Evolutionary conservation across 2,797 vertebrate genomes (phyloP).

Genomic region (Leptodactylus fallax): DNA sequence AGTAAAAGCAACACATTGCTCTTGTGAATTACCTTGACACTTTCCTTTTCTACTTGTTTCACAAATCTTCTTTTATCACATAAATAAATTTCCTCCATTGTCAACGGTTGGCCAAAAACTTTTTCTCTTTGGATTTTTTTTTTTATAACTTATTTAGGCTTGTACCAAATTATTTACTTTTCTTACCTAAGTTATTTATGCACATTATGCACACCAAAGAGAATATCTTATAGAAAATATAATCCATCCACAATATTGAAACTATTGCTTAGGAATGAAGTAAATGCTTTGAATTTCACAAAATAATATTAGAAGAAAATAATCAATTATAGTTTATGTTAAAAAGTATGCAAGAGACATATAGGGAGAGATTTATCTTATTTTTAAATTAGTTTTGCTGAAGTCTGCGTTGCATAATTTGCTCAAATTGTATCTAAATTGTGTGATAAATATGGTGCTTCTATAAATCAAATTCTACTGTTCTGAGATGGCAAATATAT

Average conservation of each 20-base stretch:
- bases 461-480: no score
- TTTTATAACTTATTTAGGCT: constrained; percentile 25
- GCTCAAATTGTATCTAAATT: no score
- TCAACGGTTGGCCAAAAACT: constrained; percentile 43
- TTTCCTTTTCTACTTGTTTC: constrained; percentile 49
- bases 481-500: no score
- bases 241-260: neutral
- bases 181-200: constrained; percentile 21
- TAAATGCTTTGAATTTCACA: neutral
- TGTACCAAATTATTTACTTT: constrained; percentile 37
- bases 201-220: constrained; percentile 23
- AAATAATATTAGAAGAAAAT: neutral
- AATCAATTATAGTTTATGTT: neutral
- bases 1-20: constrained; percentile 51
- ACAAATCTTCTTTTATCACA: constrained; percentile 57
- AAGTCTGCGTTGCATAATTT: no score
- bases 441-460: no score
- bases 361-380: no score
- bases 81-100: constrained; percentile 46
- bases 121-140: constrained; percentile 48
- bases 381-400: no score
- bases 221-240: constrained; percentile 1
- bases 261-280: constrained; percentile 65
- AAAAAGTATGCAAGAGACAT: no score
- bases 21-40: constrained; percentile 55